phyloP scores from a whole-genome alignment of 2,888 invertebrate genomes.

The Aproaerema taeniolella region DNA sequence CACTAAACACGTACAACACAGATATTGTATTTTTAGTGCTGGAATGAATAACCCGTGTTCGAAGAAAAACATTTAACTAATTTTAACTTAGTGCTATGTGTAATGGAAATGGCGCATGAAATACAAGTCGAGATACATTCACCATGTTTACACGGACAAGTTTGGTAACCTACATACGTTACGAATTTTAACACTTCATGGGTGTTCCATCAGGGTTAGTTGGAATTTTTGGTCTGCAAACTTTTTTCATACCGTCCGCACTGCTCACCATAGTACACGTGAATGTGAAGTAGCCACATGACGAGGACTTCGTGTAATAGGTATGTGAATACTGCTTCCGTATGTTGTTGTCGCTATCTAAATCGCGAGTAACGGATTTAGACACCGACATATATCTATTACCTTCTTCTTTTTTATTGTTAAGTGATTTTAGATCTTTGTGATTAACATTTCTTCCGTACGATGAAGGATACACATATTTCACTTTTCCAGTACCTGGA shows the following conservation, averaged over 20 bases:
- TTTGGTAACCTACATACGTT: no score
- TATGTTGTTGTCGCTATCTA: conserved; percentile 79
- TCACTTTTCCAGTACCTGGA: conserved; percentile 68
- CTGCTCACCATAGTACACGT: conserved; percentile 89
- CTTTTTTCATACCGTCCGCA: conserved; percentile 86
- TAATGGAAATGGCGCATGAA: no score
- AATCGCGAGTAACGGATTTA: conserved; percentile 86
- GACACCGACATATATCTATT: conserved; percentile 87
- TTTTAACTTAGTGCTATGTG: no score
- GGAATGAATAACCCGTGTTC: no score
- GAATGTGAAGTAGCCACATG: conserved; percentile 92
- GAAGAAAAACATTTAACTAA: no score
- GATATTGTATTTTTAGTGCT: no score
- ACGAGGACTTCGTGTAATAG: conserved; percentile 91
- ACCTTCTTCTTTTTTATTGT: conserved; percentile 60
- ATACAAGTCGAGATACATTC: no score
- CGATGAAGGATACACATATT: conserved; percentile 44
- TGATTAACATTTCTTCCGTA: conserved; percentile 46
- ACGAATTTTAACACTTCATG: conserved; percentile 77
- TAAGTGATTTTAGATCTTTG: conserved; percentile 55
- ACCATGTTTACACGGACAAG: no score
- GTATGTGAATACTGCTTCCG: conserved; percentile 86
- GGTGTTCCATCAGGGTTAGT: conserved; percentile 86
- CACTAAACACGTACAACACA: no score
- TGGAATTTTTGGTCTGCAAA: conserved; percentile 88